Evolutionary conservation across 1,140 invertebrate species (phyloP), one percentile per base, ranked within the genome.

Genomic region (Drosophila oshimai): DNA sequence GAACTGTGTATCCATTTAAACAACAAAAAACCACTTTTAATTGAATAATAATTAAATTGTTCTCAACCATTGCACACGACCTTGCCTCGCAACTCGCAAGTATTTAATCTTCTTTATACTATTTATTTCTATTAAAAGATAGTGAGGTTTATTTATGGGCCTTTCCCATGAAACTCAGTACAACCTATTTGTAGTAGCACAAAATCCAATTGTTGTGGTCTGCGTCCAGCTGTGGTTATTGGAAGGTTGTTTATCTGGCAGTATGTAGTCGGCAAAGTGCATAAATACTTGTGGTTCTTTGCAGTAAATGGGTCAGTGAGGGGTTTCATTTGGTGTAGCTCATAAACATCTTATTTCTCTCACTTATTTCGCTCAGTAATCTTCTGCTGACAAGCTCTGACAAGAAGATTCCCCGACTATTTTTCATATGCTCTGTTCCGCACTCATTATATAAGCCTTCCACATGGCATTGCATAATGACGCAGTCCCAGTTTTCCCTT

Each of bases 381-480:
- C 46, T 57, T 51, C 41, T 36, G 42, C 46, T 64, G 74, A 65
- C 42, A 74, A 26, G 29, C 51, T 26, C 20, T 62, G 53, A 62
- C 53, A 62, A 31, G 58, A 41, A 33, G 34, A 36, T 29, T 49
- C 58, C 57, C 31, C 39, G 20, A 28, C 62, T 33, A 68, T 60
- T 44, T 75, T 64, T 64, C 51, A 64, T 76, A 62, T 53, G 51
- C 44, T 20, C 17, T 12, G 29, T 36, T 20, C 39, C 41, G 17
- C 36, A 44, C 54, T 68, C 46, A 74, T 74, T 79, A 79, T 49
- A 47, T 75, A 79, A 79, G 47, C 64, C 71, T 54, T 57, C 51
- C 58, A 64, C 64, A 58, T 71, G 51, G 57, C 77, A 53, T 76
- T 76, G 77, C 77, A 80, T 80, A 81, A 62, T 81, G 72, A 61